Percentiles rank a stretch among this genome's conserved stretches.
These are phyloP conservation scores for Hirudo medicinalis DNA, from an alignment of 1,140 invertebrate genomes.

Conservation along the genomic window DNA sequence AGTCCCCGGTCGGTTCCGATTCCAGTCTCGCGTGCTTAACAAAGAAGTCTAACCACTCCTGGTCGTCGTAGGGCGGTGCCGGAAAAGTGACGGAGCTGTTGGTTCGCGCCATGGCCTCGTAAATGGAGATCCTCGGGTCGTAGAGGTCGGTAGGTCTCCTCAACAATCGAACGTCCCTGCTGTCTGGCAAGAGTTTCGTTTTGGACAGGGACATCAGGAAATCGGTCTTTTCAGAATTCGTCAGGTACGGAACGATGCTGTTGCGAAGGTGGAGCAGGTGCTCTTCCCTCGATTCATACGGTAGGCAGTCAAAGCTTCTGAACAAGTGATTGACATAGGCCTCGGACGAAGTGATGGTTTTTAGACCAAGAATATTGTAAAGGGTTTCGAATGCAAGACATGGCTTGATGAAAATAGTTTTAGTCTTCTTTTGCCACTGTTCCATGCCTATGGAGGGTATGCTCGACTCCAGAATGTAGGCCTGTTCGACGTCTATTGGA, in stretches of 20 bases:
- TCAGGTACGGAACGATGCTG: constrained; percentile 12
- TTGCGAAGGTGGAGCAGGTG: constrained; percentile 21
- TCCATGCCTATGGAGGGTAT: constrained; percentile 21
- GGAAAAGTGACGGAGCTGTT: constrained; percentile 14
- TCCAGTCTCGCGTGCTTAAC: constrained; percentile 10
- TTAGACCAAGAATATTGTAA: constrained; percentile 12
- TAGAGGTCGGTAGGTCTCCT: constrained; percentile 13
- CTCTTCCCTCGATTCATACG: not conserved
- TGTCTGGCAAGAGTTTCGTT: constrained; percentile 12
- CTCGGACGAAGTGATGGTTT: constrained; percentile 6
- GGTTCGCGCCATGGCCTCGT: constrained; percentile 13
- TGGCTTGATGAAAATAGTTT: constrained; percentile 16
- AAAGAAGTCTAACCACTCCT: constrained; percentile 19
- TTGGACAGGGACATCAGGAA: constrained; percentile 11
- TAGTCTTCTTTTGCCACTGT: constrained; percentile 9
- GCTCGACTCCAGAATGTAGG: constrained; percentile 15
- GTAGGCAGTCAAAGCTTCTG: constrained; percentile 18
- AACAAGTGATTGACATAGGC: constrained; percentile 20
- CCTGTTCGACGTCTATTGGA: not conserved
- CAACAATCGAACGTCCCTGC: constrained; percentile 4
- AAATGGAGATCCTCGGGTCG: constrained; percentile 19
- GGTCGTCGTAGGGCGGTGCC: constrained; percentile 12
- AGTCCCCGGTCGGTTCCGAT: constrained; percentile 12
- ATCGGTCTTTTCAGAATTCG: constrained; percentile 1
- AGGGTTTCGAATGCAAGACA: constrained; percentile 8